These are phyloP conservation scores for Oryzias celebensis DNA, from an alignment of 2,113 vertebrate genomes.

Conservation along the genomic window DNA sequence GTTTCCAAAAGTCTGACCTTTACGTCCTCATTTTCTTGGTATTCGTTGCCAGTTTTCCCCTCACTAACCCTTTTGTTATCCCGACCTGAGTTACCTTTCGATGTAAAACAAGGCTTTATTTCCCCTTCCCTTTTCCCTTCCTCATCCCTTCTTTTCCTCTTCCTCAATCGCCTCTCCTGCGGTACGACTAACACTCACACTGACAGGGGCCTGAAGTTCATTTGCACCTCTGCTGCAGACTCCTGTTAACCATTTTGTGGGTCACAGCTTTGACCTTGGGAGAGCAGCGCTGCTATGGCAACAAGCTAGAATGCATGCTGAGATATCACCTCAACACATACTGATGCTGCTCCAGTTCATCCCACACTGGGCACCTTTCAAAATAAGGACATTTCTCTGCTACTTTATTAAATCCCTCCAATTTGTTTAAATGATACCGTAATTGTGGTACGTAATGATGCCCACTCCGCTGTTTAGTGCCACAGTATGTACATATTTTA, in stretches of 20 bases:
- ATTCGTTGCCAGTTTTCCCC: slow-evolving; percentile 14
- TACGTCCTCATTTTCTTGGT: slow-evolving; percentile 39
- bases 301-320: slow-evolving; percentile 28
- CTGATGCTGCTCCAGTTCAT: no score
- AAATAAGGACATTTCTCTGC: no score
- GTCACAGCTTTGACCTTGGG: slow-evolving; percentile 53
- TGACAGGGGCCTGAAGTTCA: slow-evolving; percentile 43
- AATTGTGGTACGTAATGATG: no score
- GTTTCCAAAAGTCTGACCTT: slow-evolving; percentile 20
- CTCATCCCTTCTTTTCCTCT: slow-evolving; percentile 9
- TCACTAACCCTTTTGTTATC: slow-evolving; percentile 26
- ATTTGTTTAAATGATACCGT: no score
- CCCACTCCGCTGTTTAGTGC: no score
- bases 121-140: slow-evolving; percentile 21
- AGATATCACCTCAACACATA: not conserved
- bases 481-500: no score
- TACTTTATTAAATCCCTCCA: no score
- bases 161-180: slow-evolving; percentile 14
- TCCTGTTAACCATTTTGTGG: slow-evolving; percentile 27
- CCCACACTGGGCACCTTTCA: no score
- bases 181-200: slow-evolving; percentile 15
- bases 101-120: slow-evolving; percentile 15
- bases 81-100: slow-evolving; percentile 23
- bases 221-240: slow-evolving; percentile 62
- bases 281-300: slow-evolving; percentile 48